Base-by-base conservation (phyloP, 2,797 vertebrate species). In the Ara ararauna region DNA sequence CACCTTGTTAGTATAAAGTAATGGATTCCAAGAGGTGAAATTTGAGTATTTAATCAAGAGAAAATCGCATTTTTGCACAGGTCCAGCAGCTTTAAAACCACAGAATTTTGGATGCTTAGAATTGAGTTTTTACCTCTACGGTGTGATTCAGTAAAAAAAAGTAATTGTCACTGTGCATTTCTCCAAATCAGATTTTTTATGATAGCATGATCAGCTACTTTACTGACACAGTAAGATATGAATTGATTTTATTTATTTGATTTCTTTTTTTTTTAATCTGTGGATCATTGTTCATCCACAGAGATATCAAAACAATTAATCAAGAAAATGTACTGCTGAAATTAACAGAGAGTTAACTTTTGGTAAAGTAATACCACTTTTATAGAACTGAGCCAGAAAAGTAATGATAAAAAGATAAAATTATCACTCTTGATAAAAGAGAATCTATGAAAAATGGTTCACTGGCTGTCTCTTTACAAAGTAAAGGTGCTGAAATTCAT, bases 371-470 rank as follows among this genome's bases (percentile, higher is more conserved):
- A 54, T 74, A 67, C 21, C 18, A 45, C 50, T 20, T 23, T 12
- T 58, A 26, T 71, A 84, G 54, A 94, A 77, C 44, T 70, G 60
- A 93, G 65, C 71, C 75, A 85, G 83, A 78, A 56, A 78, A 75
- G 15, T 73, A 72, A 72, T 30, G 29, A 66, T 36, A 40, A 80
- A 81, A 92, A 56, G 45, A 71, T 66, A 78, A 74, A 68, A 23
- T 42, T 56, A 83, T 58, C 27, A 48, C 16, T 90, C 56, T 68
- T 74, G 44, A 58, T 83, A 40, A 97, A 89, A 87, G 79, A 61
- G 29, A 91, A 93, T 85, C 83, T 83, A 26, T 50, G 89, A 79
- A 91, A 86, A 89, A 22, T 27, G 32, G 62, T 79, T 92, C 47
- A 77, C 36, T 78, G 32, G 1, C 27, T 83, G 12, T 21, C 29